phyloP scores from a whole-genome alignment of 2,888 invertebrate genomes.

The Prionchulus punctatus region DNA sequence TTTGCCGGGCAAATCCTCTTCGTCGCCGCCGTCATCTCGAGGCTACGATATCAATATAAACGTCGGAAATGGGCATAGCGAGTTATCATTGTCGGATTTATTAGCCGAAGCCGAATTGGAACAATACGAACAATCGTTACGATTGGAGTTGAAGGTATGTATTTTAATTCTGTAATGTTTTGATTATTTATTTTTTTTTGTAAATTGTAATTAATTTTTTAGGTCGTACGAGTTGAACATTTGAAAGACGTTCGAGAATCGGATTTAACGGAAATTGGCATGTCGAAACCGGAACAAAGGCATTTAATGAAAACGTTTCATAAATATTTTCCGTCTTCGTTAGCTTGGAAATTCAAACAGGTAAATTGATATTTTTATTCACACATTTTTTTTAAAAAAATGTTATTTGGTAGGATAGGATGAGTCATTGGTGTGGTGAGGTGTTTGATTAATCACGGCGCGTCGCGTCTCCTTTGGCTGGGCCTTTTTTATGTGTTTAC shows the following conservation, averaged over 20 bases:
- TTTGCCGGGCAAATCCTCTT: background rate
- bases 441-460: too few species aligned
- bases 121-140: background rate
- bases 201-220: background rate
- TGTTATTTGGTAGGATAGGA: too few species aligned
- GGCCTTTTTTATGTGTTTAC: too few species aligned
- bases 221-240: slow-evolving; percentile 38
- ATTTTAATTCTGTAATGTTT: background rate
- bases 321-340: slow-evolving; percentile 80
- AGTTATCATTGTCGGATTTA: slow-evolving; percentile 8
- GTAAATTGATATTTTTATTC: background rate
- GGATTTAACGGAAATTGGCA: slow-evolving; percentile 76
- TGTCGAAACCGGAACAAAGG: slow-evolving; percentile 84
- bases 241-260: slow-evolving; percentile 84
- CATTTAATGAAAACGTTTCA: slow-evolving; percentile 80
- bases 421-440: too few species aligned
- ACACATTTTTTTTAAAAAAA: too few species aligned
- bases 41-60: background rate
- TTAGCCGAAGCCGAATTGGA: slow-evolving; percentile 8
- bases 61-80: background rate
- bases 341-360: slow-evolving; percentile 75
- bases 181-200: background rate
- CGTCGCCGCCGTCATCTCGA: slow-evolving; percentile 12
- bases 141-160: background rate
- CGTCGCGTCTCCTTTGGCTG: too few species aligned